Base-by-base conservation (phyloP, 2,888 invertebrate species). In the Sminthurides aquaticus region DNA sequence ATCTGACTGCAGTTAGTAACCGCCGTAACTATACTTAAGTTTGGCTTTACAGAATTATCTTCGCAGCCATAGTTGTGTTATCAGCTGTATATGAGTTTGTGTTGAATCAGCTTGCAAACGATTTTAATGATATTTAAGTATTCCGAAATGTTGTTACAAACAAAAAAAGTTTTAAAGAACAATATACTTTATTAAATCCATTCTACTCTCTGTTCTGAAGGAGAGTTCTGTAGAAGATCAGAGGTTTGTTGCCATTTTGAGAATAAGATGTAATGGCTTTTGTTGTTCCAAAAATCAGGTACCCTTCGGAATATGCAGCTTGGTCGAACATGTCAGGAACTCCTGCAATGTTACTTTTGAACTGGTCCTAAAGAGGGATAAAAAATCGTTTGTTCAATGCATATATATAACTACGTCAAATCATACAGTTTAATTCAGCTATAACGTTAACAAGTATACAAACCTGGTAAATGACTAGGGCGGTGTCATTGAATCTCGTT, bases 401-500 rank as follows among this genome's bases (percentile, higher is more conserved):
- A 52, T 5, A 52, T 8, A 15, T 52, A 52, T 15, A 5, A 15
- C n/a, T n/a, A n/a, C n/a, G n/a, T n/a, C n/a, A n/a, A n/a, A n/a
- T n/a, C n/a, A n/a, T n/a, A n/a, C n/a, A n/a, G n/a, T n/a, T n/a
- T n/a, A n/a, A n/a, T n/a, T n/a, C n/a, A n/a, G n/a, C n/a, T n/a
- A n/a, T n/a, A n/a, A n/a, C n/a, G n/a, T n/a, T n/a, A n/a, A 8
- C 8, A 43, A 43, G 11, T 43, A 8, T 11, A 43, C 43, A 43
- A 26, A 69, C 72, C 72, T 69, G 63, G 55, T 62, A 70, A 24
- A 67, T 60, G 54, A 67, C 54, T 48, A 62, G 59, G 3, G 70
- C 52, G 15, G 69, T 69, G 60, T 72, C 71, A 29, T 67, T 61
- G 62, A 69, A 72, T 43, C 72, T 57, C 58, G 64, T 67, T 28